These are phyloP conservation scores for Brachyistius frenatus DNA, from an alignment of 2,113 vertebrate genomes.

Conservation along the genomic window DNA sequence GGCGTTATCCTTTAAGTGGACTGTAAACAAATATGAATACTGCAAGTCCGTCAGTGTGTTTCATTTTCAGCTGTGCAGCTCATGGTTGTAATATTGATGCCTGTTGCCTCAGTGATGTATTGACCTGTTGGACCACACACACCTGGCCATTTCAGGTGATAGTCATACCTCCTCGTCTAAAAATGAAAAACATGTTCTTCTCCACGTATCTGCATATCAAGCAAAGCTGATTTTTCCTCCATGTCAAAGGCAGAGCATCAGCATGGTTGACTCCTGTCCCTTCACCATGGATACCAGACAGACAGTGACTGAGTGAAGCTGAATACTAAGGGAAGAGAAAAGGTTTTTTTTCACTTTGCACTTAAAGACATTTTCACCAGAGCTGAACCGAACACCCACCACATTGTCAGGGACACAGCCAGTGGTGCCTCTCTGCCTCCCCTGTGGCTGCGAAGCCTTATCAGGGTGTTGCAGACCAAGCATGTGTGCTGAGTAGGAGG, in stretches of 20 bases:
- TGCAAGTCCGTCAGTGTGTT: not conserved
- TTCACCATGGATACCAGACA: conserved; percentile 79
- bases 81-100: not conserved
- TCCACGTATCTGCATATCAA: conserved; percentile 53
- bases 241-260: conserved; percentile 53
- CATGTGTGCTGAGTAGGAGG: conserved; percentile 63
- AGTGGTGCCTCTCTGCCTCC: conserved; percentile 30
- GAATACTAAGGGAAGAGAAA: conserved; percentile 69
- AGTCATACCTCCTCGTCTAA: not conserved
- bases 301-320: conserved; percentile 60
- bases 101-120: conserved; percentile 16
- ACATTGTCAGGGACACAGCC: conserved; percentile 31
- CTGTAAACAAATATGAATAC: not conserved
- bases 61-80: conserved; percentile 2
- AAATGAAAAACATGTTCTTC: conserved; percentile 32
- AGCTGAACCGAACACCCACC: conserved; percentile 38
- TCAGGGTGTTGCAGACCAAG: conserved; percentile 55
- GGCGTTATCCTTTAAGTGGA: no score
- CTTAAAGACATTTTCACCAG: conserved; percentile 51
- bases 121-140: no score
- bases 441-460: conserved; percentile 42
- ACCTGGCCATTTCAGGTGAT: no score
- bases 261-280: conserved; percentile 61
- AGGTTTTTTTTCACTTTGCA: conserved; percentile 17
- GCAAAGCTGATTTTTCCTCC: conserved; percentile 33